Percentiles rank a stretch among this genome's conserved stretches.
Conservation (phyloP, 2,888 invertebrate genomes). For the Oxystoma pomonae region DNA sequence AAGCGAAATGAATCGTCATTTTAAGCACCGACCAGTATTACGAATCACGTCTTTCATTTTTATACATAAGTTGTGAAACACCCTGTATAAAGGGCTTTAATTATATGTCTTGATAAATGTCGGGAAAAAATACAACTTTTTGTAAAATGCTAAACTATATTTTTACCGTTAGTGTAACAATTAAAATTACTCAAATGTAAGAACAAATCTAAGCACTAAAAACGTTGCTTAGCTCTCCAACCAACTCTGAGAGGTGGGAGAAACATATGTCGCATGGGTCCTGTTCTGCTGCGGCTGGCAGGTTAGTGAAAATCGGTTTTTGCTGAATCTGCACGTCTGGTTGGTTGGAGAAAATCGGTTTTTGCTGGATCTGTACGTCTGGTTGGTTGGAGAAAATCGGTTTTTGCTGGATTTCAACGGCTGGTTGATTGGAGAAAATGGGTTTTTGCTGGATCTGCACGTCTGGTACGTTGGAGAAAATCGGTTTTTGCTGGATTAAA, state of each 20-base stretch:
- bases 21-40: no score
- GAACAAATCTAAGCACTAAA: neutral
- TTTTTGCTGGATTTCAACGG: neutral
- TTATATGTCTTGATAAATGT: no score
- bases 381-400: conserved; percentile 14
- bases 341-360: conserved; percentile 9
- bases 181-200: no score
- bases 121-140: no score
- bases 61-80: no score
- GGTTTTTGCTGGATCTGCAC: conserved; percentile 3
- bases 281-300: conserved; percentile 1
- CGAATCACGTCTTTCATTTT: no score
- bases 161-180: no score
- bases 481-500: no score
- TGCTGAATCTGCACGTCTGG: neutral
- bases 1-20: no score
- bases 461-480: conserved; percentile 10
- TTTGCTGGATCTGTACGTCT: neutral
- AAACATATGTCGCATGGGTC: conserved; percentile 21
- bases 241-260: conserved; percentile 19
- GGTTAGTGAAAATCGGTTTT: conserved; percentile 13
- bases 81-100: no score
- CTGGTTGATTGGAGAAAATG: conserved; percentile 10
- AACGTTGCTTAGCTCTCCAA: conserved; percentile 22
- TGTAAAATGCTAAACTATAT: no score